A percentile compares a stretch with the other conserved stretches of the same genome.
Conservation (phyloP, 2,797 vertebrate genomes). For the Alcedo quadribrachys region DNA sequence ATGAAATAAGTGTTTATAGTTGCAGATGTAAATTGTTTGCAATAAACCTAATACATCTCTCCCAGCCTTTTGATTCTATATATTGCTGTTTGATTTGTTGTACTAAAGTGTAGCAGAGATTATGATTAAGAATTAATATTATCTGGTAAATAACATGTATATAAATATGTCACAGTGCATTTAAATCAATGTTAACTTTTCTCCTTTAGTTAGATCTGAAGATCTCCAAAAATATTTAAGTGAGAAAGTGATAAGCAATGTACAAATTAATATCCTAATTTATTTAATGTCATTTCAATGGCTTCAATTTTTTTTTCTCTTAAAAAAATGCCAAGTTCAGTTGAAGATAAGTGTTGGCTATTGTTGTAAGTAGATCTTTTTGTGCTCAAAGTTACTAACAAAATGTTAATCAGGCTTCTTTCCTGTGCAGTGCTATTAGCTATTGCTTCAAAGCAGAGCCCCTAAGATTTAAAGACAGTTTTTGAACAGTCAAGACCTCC, state of each 20-base stretch:
- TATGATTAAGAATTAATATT: conserved; percentile 46
- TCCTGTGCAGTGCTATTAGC: conserved; percentile 58
- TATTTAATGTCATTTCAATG: conserved; percentile 71
- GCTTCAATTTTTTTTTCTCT: conserved; percentile 42
- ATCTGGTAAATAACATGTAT: conserved; percentile 12
- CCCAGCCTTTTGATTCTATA: not conserved
- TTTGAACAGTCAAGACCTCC: conserved; percentile 64
- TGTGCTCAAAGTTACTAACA: conserved; percentile 62
- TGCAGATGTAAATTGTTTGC: conserved; percentile 41
- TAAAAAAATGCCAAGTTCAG: conserved; percentile 53
- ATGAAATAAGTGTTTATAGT: conserved; percentile 29
- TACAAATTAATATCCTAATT: conserved; percentile 57
- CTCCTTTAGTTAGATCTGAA: conserved; percentile 25
- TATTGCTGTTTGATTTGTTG: conserved; percentile 1
- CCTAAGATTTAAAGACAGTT: conserved; percentile 68
- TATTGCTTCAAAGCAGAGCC: conserved; percentile 62
- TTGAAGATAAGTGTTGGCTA: conserved; percentile 54
- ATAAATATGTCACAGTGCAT: conserved; percentile 26
- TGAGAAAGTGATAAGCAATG: conserved; percentile 52
- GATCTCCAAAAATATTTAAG: conserved; percentile 24
- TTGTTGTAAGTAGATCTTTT: conserved; percentile 68
- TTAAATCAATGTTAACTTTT: conserved; percentile 27
- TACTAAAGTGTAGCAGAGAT: conserved; percentile 3
- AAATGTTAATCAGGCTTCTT: conserved; percentile 72
- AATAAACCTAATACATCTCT: not conserved